Evolutionary conservation across 2,888 invertebrate genomes (phyloP).

Genomic region (Trichopria drosophilae): DNA sequence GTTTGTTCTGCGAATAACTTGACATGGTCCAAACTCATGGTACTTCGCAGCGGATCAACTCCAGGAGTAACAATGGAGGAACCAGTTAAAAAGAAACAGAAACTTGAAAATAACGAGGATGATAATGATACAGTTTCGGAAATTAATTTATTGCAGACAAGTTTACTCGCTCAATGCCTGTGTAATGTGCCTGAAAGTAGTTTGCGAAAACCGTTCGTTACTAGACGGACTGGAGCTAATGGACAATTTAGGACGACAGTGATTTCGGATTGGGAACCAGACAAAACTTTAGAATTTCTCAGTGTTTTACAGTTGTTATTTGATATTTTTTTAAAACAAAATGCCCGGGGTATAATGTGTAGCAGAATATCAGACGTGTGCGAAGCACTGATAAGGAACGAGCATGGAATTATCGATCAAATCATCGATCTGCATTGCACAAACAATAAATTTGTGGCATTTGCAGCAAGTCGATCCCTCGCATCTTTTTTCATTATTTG

Average conservation of each 20-base stretch:
- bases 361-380: slow-evolving; percentile 78
- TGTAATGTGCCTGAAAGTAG: slow-evolving; percentile 75
- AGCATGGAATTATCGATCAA: slow-evolving; percentile 82
- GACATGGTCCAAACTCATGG: slow-evolving; percentile 61
- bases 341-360: slow-evolving; percentile 79
- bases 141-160: slow-evolving; percentile 66
- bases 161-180: slow-evolving; percentile 75
- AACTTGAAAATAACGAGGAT: slow-evolving; percentile 65
- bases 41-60: slow-evolving; percentile 65
- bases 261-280: slow-evolving; percentile 68
- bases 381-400: slow-evolving; percentile 77
- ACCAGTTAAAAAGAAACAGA: slow-evolving; percentile 82
- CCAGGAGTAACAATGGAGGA: slow-evolving; percentile 73
- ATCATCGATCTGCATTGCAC: slow-evolving; percentile 78
- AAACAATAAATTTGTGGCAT: slow-evolving; percentile 78
- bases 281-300: slow-evolving; percentile 74
- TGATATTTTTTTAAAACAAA: slow-evolving; percentile 83
- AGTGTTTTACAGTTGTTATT: slow-evolving; percentile 82
- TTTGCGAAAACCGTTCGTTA: slow-evolving; percentile 72
- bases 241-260: slow-evolving; percentile 62
- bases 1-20: slow-evolving; percentile 44
- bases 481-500: slow-evolving; percentile 83
- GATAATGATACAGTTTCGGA: slow-evolving; percentile 65
- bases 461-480: slow-evolving; percentile 77
- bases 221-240: slow-evolving; percentile 60